These are phyloP conservation scores for Nylanderia fulva DNA, from an alignment of 1,140 invertebrate genomes.

Conservation along the genomic window DNA sequence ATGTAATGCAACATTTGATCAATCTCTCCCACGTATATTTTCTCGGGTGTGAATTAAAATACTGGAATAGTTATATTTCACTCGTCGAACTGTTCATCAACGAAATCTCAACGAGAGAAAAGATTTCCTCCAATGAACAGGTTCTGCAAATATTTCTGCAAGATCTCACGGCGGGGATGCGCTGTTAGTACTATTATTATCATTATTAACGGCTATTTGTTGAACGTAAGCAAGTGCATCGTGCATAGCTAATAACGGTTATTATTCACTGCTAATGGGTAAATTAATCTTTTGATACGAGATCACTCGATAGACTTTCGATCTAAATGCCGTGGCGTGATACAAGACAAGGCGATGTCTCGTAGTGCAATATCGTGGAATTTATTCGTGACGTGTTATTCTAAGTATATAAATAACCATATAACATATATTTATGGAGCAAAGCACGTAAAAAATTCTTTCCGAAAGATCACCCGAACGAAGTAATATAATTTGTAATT, in stretches of 20 bases:
- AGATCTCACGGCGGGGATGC: slow-evolving; percentile 23
- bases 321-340: slow-evolving; percentile 70
- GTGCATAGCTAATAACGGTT: slow-evolving; percentile 70
- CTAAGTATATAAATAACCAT: background rate
- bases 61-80: background rate
- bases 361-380: slow-evolving; percentile 53
- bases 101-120: slow-evolving; percentile 29
- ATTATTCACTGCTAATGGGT: slow-evolving; percentile 72
- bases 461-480: background rate
- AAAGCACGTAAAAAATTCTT: background rate
- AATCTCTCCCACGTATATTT: slow-evolving; percentile 6
- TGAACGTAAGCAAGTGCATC: slow-evolving; percentile 40
- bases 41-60: slow-evolving; percentile 23
- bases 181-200: slow-evolving; percentile 12
- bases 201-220: slow-evolving; percentile 40
- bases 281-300: slow-evolving; percentile 67
- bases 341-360: slow-evolving; percentile 56
- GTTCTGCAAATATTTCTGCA: slow-evolving; percentile 59
- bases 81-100: slow-evolving; percentile 32
- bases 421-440: background rate
- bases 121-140: background rate
- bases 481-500: background rate
- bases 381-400: slow-evolving; percentile 60
- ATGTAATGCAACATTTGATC: slow-evolving; percentile 29
- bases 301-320: slow-evolving; percentile 72